These are phyloP conservation scores for Sphaerophoria taeniata DNA, from an alignment of 2,888 invertebrate species.

Conservation along the genomic window DNA sequence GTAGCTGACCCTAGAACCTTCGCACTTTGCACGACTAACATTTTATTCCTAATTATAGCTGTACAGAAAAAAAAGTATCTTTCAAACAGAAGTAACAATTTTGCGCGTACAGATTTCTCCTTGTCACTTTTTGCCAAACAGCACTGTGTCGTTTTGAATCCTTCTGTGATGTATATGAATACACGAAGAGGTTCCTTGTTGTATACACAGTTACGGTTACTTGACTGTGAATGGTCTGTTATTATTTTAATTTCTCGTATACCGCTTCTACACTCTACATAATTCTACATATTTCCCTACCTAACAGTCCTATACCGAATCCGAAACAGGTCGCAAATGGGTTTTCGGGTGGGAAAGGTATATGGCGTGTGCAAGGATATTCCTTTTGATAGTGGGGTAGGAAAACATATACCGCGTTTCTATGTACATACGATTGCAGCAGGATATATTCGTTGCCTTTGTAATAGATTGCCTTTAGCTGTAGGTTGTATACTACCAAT, in stretches of 20 bases:
- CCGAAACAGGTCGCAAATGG: conserved; percentile 3
- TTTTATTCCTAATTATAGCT: too few relatives aligned
- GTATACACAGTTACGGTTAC: conserved; percentile 47
- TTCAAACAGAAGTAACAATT: too few relatives aligned
- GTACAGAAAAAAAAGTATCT: too few relatives aligned
- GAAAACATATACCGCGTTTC: background rate
- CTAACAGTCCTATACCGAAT: background rate
- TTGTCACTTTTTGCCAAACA: too few relatives aligned
- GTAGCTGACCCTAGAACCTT: too few relatives aligned
- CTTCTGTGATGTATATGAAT: background rate
- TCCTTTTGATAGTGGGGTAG: background rate
- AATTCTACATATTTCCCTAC: background rate
- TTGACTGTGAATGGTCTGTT: conserved; percentile 61
- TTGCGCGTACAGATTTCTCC: too few relatives aligned
- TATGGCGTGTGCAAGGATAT: conserved; percentile 38
- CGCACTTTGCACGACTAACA: too few relatives aligned
- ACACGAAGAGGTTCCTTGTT: conserved; percentile 42
- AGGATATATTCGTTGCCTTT: conserved; percentile 49
- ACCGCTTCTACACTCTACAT: background rate
- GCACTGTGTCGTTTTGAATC: too few relatives aligned
- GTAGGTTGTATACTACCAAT: conserved; percentile 47
- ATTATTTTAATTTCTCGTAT: conserved; percentile 67
- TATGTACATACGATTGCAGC: background rate
- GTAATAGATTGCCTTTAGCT: conserved; percentile 60
- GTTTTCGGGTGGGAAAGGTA: background rate